Evolutionary conservation across 1,140 invertebrate species (phyloP).

Genomic region (Eurosta solidaginis): DNA sequence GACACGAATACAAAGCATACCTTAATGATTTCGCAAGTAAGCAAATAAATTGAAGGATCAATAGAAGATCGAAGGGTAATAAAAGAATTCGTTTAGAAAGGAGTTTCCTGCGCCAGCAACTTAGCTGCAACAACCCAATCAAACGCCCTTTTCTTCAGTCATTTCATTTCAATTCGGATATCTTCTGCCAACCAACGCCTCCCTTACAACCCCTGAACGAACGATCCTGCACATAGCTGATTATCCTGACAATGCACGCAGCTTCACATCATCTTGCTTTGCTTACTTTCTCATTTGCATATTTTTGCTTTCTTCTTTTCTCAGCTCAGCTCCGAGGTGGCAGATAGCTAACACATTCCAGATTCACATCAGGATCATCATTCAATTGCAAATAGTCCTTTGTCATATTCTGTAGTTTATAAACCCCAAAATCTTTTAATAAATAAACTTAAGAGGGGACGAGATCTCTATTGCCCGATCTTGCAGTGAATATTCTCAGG

Average conservation of each 20-base stretch:
- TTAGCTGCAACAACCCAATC: neutral
- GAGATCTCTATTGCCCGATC: neutral
- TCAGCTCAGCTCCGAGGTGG: neutral
- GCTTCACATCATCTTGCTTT: neutral
- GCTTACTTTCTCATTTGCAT: conserved; percentile 1
- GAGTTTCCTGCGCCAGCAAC: neutral
- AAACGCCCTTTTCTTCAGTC: neutral
- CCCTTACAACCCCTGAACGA: neutral
- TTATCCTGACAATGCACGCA: neutral
- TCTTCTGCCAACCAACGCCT: neutral
- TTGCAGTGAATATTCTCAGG: conserved; percentile 15
- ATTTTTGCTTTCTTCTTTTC: neutral
- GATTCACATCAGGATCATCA: neutral
- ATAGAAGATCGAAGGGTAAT: neutral
- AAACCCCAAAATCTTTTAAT: conserved; percentile 26
- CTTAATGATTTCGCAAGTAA: conserved; percentile 13
- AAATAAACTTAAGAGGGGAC: neutral
- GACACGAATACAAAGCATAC: neutral
- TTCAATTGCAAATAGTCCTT: neutral
- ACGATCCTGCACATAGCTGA: no score
- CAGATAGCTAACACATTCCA: neutral
- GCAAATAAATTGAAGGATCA: neutral
- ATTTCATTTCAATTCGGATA: neutral
- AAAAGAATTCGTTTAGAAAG: neutral
- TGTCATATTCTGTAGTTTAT: neutral